Base-by-base conservation (phyloP, 2,113 vertebrate genomes). In the Lamprologus ornatipinnis region DNA sequence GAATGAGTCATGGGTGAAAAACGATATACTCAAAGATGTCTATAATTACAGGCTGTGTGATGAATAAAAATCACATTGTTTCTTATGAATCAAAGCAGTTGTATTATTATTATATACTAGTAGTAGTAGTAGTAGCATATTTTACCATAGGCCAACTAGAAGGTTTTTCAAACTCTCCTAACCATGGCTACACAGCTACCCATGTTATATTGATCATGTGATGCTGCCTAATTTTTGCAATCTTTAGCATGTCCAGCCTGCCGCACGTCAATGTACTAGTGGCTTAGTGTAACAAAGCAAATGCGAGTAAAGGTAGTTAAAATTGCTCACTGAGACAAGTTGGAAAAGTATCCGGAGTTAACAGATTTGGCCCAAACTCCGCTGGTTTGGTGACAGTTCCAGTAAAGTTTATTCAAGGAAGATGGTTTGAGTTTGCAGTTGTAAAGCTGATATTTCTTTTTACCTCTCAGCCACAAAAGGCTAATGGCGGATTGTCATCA, bases 261-360 rank as follows among this genome's bases (percentile, higher is more conserved):
- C 2, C 0, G 7, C n/a, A 42, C 0, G 12, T 70, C 35, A 23
- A n/a, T 42, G 2, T 42, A 23, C n/a, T 23, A 70, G 35, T 70
- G n/a, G 12, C 37, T 42, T 21, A 70, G 19, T 14, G 37, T 70
- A 70, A 42, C 37, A 70, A 70, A 23, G 1, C 12, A 70, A 40
- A 68, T 40, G 19, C 0, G 1, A 40, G n/a, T 42, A 70, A 42
- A 42, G 37, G n/a, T 42, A 70, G 12, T 70, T 70, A 23, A 42
- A 70, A 23, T 42, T 14, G n/a, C n/a, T 70, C 37, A 7, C 35
- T 42, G 33, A 68, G 11, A 37, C 60, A 37, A n/a, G 19, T 68
- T 40, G 63, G 63, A 37, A 68, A 68, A 2, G 63, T 68, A 42
- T 70, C n/a, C 1, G 3, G 65, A 70, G 65, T 42, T 70, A 26